A percentile compares a stretch with the other conserved stretches of the same genome.
These are phyloP conservation scores for Crypturellus tataupa DNA, from an alignment of 2,797 vertebrate genomes.

Conservation along the genomic window DNA sequence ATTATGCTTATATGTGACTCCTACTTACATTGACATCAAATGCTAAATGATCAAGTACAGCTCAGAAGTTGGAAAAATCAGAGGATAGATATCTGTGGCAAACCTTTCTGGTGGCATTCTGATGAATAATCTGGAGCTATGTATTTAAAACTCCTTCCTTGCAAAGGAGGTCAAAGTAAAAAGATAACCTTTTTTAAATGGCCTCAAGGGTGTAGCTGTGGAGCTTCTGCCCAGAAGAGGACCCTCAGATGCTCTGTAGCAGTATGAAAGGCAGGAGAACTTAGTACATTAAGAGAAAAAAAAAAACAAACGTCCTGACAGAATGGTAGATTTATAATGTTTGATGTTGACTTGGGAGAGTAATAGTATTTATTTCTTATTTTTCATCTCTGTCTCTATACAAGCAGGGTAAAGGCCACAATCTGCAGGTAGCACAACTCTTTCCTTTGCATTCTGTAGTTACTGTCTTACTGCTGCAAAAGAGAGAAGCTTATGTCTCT, in stretches of 20 bases:
- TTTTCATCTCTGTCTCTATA: background rate
- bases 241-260: background rate
- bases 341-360: background rate
- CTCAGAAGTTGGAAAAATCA: background rate
- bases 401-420: background rate
- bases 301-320: background rate
- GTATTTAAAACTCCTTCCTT: background rate
- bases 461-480: background rate
- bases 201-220: background rate
- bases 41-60: background rate
- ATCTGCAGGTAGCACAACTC: background rate
- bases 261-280: background rate
- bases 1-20: background rate
- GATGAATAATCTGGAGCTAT: background rate
- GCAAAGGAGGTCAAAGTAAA: background rate
- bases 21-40: background rate
- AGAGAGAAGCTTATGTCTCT: fast-evolving
- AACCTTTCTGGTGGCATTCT: background rate
- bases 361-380: background rate
- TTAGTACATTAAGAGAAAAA: background rate
- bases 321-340: background rate
- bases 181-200: background rate
- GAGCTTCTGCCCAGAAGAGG: background rate
- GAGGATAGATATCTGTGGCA: background rate
- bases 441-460: background rate